A percentile compares a stretch with the other conserved stretches of the same genome.
Conservation (phyloP, 2,797 vertebrate genomes). For the Betta splendens region DNA sequence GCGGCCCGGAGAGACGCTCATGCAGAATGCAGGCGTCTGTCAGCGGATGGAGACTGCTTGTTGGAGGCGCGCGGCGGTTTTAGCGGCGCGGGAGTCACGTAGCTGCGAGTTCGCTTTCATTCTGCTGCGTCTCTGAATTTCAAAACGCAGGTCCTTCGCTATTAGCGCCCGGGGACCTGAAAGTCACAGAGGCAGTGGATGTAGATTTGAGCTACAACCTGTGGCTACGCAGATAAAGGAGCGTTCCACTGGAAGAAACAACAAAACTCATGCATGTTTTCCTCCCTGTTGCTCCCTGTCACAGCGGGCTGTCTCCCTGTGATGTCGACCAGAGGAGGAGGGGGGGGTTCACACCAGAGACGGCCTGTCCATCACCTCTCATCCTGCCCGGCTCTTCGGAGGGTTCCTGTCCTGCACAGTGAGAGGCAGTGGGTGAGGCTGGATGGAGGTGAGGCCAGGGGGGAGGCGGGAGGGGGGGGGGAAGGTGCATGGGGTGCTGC, state of each 20-base stretch:
- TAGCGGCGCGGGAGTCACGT: background rate
- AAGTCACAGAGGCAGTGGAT: too few species aligned
- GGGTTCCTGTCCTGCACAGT: slow-evolving; percentile 70
- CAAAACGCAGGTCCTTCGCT: too few species aligned
- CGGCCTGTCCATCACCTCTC: slow-evolving; percentile 70
- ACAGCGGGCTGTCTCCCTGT: slow-evolving; percentile 51
- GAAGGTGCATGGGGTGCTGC: slow-evolving; percentile 52
- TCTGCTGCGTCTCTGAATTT: background rate
- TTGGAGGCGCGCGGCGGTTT: slow-evolving; percentile 5
- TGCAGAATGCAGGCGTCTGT: slow-evolving; percentile 16
- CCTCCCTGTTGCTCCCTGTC: slow-evolving; percentile 39
- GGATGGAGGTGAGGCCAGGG: slow-evolving; percentile 46
- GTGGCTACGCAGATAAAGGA: slow-evolving; percentile 15
- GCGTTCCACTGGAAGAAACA: background rate
- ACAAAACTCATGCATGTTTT: slow-evolving; percentile 12
- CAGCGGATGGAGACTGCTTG: slow-evolving; percentile 17
- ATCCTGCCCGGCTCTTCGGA: slow-evolving; percentile 67
- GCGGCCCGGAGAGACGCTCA: slow-evolving; percentile 28
- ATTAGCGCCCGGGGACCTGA: too few species aligned
- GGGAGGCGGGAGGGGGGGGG: background rate
- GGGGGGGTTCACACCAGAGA: slow-evolving; percentile 63
- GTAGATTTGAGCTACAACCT: too few species aligned
- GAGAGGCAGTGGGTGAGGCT: slow-evolving; percentile 63
- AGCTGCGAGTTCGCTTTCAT: background rate
- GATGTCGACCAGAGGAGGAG: slow-evolving; percentile 45